A percentile compares a stretch with the other conserved stretches of the same genome.
Conservation (phyloP, 1,140 invertebrate species). For the Cotesia vestalis region DNA sequence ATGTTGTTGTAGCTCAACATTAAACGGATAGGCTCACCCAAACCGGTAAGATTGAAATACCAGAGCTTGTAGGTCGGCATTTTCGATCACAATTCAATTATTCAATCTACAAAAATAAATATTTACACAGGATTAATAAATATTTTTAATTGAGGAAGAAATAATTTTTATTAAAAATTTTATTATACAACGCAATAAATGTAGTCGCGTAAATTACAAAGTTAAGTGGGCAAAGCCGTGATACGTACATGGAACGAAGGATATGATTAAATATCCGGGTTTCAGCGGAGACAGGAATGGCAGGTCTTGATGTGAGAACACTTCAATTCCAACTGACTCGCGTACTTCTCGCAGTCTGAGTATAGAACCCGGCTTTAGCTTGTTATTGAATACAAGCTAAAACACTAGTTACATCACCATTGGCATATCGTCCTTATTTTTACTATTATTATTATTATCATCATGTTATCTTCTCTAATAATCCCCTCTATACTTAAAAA, state of each 20-base stretch:
- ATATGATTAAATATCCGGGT: no score
- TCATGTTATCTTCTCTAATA: not conserved
- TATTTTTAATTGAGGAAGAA: no score
- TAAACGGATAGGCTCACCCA: conserved; percentile 71
- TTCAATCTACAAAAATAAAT: conserved; percentile 1
- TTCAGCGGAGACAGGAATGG: not conserved
- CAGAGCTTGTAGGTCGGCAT: conserved; percentile 65
- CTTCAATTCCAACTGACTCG: not conserved
- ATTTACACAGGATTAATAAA: not conserved
- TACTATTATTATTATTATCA: not conserved
- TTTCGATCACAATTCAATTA: conserved; percentile 25
- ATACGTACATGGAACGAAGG: no score
- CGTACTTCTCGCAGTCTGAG: not conserved
- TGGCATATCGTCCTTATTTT: not conserved
- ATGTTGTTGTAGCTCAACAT: conserved; percentile 69
- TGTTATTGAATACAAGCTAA: not conserved
- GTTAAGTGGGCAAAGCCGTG: no score
- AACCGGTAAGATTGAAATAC: conserved; percentile 71
- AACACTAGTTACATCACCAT: conserved; percentile 2
- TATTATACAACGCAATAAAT: no score
- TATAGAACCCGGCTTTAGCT: not conserved
- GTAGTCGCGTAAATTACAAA: no score
- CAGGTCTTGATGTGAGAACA: conserved; percentile 4
- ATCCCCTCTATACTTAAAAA: conserved; percentile 17
- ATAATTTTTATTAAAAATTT: no score